phyloP scores from a whole-genome alignment of 2,888 invertebrate genomes.

The Petrophora chlorosata region DNA sequence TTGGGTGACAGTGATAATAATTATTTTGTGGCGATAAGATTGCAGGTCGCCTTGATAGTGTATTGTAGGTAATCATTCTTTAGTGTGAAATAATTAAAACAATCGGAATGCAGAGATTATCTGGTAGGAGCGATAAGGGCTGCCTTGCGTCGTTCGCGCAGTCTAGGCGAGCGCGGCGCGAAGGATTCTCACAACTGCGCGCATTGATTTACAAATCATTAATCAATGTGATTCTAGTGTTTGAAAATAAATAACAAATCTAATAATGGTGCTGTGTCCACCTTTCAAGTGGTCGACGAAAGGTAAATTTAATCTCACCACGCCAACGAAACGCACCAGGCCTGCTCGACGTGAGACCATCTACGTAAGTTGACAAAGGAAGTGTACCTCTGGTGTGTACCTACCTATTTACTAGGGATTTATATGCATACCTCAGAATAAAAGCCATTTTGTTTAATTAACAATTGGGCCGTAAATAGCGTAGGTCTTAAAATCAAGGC shows the following conservation, averaged over 20 bases:
- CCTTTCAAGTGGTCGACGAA: conserved; percentile 71
- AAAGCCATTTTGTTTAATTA: too few relatives aligned
- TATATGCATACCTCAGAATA: too few relatives aligned
- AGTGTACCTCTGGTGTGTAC: too few relatives aligned
- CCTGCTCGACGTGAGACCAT: conserved; percentile 64
- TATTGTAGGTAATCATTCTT: conserved; percentile 67
- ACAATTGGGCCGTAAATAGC: too few relatives aligned
- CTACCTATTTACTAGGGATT: too few relatives aligned
- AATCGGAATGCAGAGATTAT: conserved; percentile 78
- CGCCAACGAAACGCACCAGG: conserved; percentile 39
- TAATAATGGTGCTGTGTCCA: conserved; percentile 74
- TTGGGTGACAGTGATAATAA: conserved; percentile 64
- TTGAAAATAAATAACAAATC: conserved; percentile 27
- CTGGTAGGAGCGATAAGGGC: conserved; percentile 69
- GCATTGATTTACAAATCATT: conserved; percentile 18
- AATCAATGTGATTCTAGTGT: conserved; percentile 30
- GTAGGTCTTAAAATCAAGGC: too few relatives aligned
- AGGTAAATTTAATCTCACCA: conserved; percentile 67
- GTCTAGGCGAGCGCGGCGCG: conserved; percentile 62
- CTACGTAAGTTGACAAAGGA: conserved; percentile 55
- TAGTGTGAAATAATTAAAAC: conserved; percentile 80
- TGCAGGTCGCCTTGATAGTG: conserved; percentile 74
- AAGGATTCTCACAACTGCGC: conserved; percentile 62
- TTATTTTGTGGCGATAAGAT: conserved; percentile 74
- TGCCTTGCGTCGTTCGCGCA: conserved; percentile 60